These are phyloP conservation scores for Eupithecia subumbrata DNA, from an alignment of 2,888 invertebrate genomes.

Conservation along the genomic window DNA sequence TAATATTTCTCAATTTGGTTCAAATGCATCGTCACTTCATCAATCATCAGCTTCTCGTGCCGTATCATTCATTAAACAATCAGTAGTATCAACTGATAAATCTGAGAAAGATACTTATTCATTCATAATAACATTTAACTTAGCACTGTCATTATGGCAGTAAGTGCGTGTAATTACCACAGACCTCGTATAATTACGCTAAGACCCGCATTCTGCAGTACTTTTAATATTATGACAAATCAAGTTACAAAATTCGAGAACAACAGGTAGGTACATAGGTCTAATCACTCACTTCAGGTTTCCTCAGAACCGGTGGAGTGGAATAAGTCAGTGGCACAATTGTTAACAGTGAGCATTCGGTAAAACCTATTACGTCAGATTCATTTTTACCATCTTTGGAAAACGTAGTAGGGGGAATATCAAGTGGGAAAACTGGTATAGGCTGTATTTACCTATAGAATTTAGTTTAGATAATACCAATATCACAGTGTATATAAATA, in stretches of 20 bases:
- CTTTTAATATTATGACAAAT: not conserved
- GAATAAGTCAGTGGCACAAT: conserved; percentile 42
- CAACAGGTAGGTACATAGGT: conserved; percentile 20
- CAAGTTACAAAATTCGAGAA: conserved; percentile 14
- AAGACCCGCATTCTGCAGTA: not conserved
- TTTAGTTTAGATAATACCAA: no score
- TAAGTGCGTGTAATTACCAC: not conserved
- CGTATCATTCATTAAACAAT: not conserved
- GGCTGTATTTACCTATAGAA: not conserved
- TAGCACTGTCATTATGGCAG: not conserved
- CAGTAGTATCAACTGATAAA: not conserved
- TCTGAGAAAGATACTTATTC: not conserved
- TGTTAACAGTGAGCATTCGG: conserved; percentile 31
- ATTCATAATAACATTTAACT: not conserved
- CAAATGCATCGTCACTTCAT: no score
- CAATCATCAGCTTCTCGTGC: not conserved
- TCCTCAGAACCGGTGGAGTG: conserved; percentile 39
- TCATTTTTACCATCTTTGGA: conserved; percentile 4
- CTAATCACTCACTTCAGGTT: conserved; percentile 33
- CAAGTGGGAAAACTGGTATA: no score
- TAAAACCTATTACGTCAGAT: conserved; percentile 29
- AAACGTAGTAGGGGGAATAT: not conserved
- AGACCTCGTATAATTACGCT: not conserved
- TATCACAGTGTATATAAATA: no score
- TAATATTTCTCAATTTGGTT: not conserved